Evolutionary conservation across 2,888 invertebrate species (phyloP).

Genomic region (Piscicola geometra): DNA sequence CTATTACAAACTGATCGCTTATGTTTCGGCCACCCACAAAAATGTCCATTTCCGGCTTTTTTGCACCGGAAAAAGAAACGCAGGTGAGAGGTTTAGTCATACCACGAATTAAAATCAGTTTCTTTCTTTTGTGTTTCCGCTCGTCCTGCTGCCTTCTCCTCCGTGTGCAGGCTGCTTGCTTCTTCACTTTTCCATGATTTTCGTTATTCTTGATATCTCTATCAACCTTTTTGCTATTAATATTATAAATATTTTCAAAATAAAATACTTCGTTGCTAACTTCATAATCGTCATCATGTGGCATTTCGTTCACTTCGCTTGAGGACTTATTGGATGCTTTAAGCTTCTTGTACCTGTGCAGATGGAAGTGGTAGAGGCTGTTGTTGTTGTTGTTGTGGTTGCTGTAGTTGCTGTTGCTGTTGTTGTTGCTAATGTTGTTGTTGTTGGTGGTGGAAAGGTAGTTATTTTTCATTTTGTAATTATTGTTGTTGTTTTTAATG

Average conservation of each 20-base stretch:
- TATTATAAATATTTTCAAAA: background rate
- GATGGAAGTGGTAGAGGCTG: too few species aligned
- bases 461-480: too few species aligned
- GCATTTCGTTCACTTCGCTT: too few species aligned
- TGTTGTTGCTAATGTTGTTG: too few species aligned
- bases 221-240: background rate
- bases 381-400: too few species aligned
- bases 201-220: background rate
- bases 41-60: slow-evolving; percentile 1
- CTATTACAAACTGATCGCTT: background rate
- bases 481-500: too few species aligned
- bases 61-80: slow-evolving; percentile 9
- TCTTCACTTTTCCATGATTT: background rate
- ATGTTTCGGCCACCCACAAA: background rate
- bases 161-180: too few species aligned
- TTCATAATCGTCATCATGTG: too few species aligned
- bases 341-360: too few species aligned
- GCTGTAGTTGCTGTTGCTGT: too few species aligned
- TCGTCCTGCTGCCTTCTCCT: background rate
- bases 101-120: background rate
- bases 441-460: too few species aligned
- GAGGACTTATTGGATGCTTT: too few species aligned
- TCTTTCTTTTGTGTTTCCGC: background rate
- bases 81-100: background rate
- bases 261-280: background rate